A percentile compares a stretch with the other conserved stretches of the same genome.
phyloP scores from a whole-genome alignment of 2,113 vertebrate genomes.

The Apodemus speciosus region DNA sequence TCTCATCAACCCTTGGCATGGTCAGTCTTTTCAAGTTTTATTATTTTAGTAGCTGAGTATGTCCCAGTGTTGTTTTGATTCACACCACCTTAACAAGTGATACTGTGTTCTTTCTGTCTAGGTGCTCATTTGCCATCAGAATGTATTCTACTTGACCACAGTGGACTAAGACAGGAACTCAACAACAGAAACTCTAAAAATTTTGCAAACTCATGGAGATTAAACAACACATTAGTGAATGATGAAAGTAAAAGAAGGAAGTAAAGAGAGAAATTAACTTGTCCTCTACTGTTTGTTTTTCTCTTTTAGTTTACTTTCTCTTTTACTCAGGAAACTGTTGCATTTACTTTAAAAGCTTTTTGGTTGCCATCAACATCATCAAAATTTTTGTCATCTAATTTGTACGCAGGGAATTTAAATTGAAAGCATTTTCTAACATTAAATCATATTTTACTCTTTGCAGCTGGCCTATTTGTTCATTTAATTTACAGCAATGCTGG shows the following conservation, averaged over 20 bases:
- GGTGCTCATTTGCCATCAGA: background rate
- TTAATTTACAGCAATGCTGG: conserved; percentile 56
- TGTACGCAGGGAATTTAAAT: conserved; percentile 47
- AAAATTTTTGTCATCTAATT: conserved; percentile 20
- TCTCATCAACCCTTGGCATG: background rate
- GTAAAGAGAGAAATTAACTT: background rate
- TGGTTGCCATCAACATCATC: background rate
- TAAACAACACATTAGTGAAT: background rate
- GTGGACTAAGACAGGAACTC: background rate
- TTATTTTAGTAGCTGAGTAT: background rate
- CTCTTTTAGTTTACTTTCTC: background rate
- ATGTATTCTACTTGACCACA: background rate
- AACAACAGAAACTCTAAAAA: background rate
- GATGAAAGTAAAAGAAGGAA: background rate
- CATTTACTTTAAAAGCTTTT: conserved; percentile 54
- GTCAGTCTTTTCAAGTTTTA: background rate
- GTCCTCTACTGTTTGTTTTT: conserved; percentile 11
- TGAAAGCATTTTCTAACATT: conserved; percentile 56
- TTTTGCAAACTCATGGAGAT: background rate
- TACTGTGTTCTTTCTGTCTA: background rate
- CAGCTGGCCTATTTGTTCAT: conserved; percentile 39
- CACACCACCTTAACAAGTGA: background rate
- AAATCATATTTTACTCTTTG: conserved; percentile 55
- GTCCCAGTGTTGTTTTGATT: background rate
- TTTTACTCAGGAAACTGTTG: background rate